Evolutionary conservation across 2,888 invertebrate species (phyloP), one percentile per base, ranked within the genome.

Genomic region (Cryptosula pallasiana): DNA sequence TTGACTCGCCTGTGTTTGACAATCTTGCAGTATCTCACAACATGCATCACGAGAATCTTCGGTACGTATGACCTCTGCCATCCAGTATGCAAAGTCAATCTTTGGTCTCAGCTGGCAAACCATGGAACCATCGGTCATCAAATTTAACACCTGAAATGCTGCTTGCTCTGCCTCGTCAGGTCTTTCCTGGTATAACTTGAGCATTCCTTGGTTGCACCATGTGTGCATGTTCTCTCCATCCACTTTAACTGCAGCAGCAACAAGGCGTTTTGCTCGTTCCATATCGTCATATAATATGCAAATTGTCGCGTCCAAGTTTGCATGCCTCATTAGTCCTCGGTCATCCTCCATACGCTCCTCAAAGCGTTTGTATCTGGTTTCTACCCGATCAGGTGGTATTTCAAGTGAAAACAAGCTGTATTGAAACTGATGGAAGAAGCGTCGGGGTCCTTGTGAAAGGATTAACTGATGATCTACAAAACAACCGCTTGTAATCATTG

Each of bases 161-260:
- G 27, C 63, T 9, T 32, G 13, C 27, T 63, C 63, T 13, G 27
- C 13, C 9, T 63, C 63, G 3, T 9, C 32, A 32, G 34, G 1
- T 25, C 25, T 25, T 3, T 20, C 20, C 34, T 63, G 63, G 3
- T 63, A 16, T 1, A 63, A 32, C 9, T 9, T 13, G 34, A 63
- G 63, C 2, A 32, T 13, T 27, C 63, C 63, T 32, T 34, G 25
- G 63, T 63, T 63, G 27, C 63, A 63, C 63, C 63, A 63, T 27
- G 63, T 63, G 32, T 63, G 20, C 2, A 63, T 63, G 32, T 63
- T 63, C 29, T 32, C 32, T 3, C 9, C 25, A 27, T 63, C 63
- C 1, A 63, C 32, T 13, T 32, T 27, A 16, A 25, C 25, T 32
- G 63, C 63, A 25, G 27, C 32, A 25, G 9, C 63, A 27, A 63